Evolutionary conservation across 2,113 vertebrate genomes (phyloP), one percentile per base, ranked within the genome.

Genomic region (Eptesicus fuscus): DNA sequence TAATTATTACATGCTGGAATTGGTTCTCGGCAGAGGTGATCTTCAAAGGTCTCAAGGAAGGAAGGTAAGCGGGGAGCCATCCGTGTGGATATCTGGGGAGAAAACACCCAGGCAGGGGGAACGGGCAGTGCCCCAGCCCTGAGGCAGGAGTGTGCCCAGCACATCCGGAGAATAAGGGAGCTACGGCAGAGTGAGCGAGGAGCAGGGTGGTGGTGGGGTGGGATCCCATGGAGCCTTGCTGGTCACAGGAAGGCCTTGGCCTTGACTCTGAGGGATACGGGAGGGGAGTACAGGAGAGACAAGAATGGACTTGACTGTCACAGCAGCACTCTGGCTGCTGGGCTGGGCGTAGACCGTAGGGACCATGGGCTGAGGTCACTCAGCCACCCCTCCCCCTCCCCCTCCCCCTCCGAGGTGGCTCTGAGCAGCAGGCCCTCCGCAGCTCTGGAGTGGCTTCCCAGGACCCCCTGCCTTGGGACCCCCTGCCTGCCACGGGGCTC

Each of bases 401-500:
- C 59, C 10, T 1, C 0, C 35, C 88, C 20, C 63, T 30, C 65
- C 37, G 35, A 20, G 77, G 86, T 8, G 4, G 37, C 44, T 82
- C 79, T 0, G 1, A 56, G 61, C 47, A 40, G 14, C 56, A 14
- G 86, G 42, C 77, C 53, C 32, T 82, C 73, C 49, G 7, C 5
- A 2, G 51, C 44, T 71, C 49, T 83, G 78, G 35, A 71, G 44
- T 12, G 51, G 74, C 88, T 65, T 32, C 69, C 79, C 74, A 67
- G 90, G 73, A 49, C 13, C 71, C 85, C 80, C 93, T 84, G 82
- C 83, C 8, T 11, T 35, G 1, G 78, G 95, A 94, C 83, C 87
- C 96, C 96, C 89, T 74, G 95, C 95, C 88, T 96, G 95, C 93
- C 85, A 32, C 96, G 87, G 83, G 65, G 91, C 51, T 97, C 95